Percentiles rank a stretch among this genome's conserved stretches.
Conservation (phyloP, 2,888 invertebrate species). For the Dryobotodes eremita region DNA sequence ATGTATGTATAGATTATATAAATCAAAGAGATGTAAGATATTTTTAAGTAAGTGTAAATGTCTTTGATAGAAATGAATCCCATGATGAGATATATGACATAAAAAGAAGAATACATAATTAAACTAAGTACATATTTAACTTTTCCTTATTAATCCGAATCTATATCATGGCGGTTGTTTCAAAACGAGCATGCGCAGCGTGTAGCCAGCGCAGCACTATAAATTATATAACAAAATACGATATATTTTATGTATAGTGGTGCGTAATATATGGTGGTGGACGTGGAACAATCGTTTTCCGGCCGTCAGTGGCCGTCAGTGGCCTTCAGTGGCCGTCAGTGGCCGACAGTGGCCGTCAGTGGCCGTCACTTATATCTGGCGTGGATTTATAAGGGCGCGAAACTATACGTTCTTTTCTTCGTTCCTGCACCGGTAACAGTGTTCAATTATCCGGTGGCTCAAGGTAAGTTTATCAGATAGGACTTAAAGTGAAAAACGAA, state of each 20-base stretch:
- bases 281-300: constrained; percentile 15
- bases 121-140: not conserved
- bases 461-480: not conserved
- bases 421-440: not conserved
- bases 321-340: constrained; percentile 26
- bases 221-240: not conserved
- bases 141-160: not conserved
- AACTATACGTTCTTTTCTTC: not conserved
- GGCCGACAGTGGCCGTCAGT: too few relatives aligned
- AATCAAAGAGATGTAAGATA: too few relatives aligned
- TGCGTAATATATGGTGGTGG: not conserved
- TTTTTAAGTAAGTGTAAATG: too few relatives aligned
- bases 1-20: too few relatives aligned
- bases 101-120: not conserved
- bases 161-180: not conserved
- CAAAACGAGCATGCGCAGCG: not conserved
- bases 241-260: not conserved
- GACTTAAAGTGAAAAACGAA: not conserved
- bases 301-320: constrained; percentile 30
- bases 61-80: not conserved
- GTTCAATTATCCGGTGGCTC: not conserved
- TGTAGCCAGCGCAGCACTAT: not conserved
- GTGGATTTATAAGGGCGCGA: not conserved
- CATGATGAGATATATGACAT: not conserved
- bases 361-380: constrained; percentile 46